These are phyloP conservation scores for Neodiprion pinetum DNA, from an alignment of 1,140 invertebrate genomes.

Conservation along the genomic window DNA sequence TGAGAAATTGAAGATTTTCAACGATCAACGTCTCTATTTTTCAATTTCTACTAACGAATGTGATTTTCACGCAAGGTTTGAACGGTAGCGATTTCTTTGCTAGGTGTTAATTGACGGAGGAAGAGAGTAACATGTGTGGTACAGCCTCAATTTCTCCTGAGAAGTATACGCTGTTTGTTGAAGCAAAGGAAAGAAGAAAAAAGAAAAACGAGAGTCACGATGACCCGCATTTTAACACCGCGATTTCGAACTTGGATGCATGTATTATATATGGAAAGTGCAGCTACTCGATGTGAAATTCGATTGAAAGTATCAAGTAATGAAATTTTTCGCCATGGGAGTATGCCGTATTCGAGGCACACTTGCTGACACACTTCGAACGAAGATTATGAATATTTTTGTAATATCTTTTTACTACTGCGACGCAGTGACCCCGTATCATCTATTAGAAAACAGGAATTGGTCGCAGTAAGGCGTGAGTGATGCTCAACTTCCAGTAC, in stretches of 20 bases:
- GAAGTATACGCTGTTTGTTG: neutral
- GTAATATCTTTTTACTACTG: neutral
- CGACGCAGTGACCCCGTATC: neutral
- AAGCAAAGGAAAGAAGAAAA: neutral
- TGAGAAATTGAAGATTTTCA: too few relatives aligned
- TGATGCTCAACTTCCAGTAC: neutral
- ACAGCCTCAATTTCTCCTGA: neutral
- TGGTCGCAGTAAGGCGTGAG: neutral
- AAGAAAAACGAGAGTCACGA: neutral
- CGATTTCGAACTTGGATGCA: neutral
- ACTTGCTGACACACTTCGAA: slow-evolving; percentile 1
- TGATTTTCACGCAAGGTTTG: too few relatives aligned
- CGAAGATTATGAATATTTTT: slow-evolving; percentile 6
- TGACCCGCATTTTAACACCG: slow-evolving; percentile 1
- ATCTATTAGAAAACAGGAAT: slow-evolving; percentile 4
- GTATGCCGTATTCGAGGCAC: neutral
- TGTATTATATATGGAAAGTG: neutral
- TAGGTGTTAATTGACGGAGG: too few relatives aligned
- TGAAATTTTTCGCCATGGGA: neutral
- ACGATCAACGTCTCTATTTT: too few relatives aligned
- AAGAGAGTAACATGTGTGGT: too few relatives aligned
- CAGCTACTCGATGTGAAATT: neutral
- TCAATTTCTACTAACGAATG: too few relatives aligned
- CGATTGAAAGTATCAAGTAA: neutral
- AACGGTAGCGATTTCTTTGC: too few relatives aligned